phyloP scores from a whole-genome alignment of 37 sponge, comb jelly and placozoan species.

The Spongia lamella region DNA sequence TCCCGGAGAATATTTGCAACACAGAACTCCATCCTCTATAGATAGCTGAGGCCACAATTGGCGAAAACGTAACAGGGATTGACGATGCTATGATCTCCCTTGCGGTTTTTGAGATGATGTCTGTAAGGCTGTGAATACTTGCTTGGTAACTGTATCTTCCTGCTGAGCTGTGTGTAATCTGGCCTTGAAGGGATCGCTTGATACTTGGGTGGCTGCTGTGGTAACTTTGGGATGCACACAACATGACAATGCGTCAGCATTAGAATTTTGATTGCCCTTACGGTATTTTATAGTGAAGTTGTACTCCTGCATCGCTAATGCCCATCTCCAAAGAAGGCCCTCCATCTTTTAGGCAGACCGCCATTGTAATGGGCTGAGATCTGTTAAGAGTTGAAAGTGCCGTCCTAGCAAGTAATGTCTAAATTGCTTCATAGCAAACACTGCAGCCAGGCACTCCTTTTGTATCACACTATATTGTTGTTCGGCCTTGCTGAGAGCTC shows the following conservation, averaged over 20 bases:
- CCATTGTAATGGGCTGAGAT: conserved; percentile 16
- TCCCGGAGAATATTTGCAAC: conserved; percentile 14
- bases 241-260: conserved; percentile 37
- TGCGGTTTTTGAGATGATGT: not conserved
- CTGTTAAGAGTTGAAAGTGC: conserved; percentile 1
- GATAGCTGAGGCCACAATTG: conserved; percentile 44
- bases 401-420: conserved; percentile 32
- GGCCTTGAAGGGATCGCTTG: not conserved
- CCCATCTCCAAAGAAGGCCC: conserved; percentile 1
- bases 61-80: conserved; percentile 7
- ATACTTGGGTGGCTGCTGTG: not conserved
- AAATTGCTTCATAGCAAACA: conserved; percentile 25
- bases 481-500: not conserved
- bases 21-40: conserved; percentile 21
- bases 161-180: not conserved
- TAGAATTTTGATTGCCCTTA: conserved; percentile 19
- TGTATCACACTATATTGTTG: not conserved
- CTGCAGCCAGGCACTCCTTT: conserved; percentile 11
- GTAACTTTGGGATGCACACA: not conserved
- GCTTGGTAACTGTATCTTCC: not conserved
- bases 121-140: not conserved
- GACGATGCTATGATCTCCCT: not conserved
- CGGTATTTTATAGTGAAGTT: conserved; percentile 12
- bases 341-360: conserved; percentile 7
- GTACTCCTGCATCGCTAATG: conserved; percentile 16